Conservation (phyloP, 2,113 vertebrate species). For the Zosterops hypoxanthus region DNA sequence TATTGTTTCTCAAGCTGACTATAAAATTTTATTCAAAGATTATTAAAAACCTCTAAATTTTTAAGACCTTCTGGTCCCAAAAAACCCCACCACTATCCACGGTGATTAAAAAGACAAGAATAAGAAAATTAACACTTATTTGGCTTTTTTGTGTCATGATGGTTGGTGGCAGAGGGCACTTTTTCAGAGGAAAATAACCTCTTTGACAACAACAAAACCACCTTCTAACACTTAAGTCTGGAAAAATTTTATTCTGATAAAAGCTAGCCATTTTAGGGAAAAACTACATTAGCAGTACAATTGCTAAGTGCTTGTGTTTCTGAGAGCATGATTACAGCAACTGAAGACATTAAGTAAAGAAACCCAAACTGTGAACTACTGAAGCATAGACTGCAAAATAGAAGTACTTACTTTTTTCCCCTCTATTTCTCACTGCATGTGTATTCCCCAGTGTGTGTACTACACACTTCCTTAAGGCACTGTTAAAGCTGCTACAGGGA, state of each 20-base stretch:
- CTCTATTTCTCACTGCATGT: slow-evolving; percentile 25
- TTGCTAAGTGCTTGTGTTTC: neutral
- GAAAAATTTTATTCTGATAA: neutral
- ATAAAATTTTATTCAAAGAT: neutral
- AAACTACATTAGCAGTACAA: neutral
- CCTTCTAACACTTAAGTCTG: neutral
- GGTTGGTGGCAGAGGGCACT: neutral
- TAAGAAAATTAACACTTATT: neutral
- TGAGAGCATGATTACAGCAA: neutral
- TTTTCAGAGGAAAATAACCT: neutral
- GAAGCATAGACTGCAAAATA: neutral
- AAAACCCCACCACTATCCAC: rapidly evolving
- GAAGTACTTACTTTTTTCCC: neutral
- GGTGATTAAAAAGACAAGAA: neutral
- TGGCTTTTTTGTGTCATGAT: neutral
- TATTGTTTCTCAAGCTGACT: neutral
- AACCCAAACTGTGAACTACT: neutral
- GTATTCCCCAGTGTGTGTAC: slow-evolving; percentile 10
- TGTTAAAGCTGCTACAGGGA: slow-evolving; percentile 22
- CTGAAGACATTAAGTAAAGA: neutral
- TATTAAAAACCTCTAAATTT: neutral
- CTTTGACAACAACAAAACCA: neutral
- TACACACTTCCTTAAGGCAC: neutral
- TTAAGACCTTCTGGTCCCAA: neutral
- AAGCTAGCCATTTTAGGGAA: neutral